Percentiles rank a stretch among this genome's conserved stretches.
phyloP scores from a whole-genome alignment of 2,888 invertebrate species.

The Aquatica leii region DNA sequence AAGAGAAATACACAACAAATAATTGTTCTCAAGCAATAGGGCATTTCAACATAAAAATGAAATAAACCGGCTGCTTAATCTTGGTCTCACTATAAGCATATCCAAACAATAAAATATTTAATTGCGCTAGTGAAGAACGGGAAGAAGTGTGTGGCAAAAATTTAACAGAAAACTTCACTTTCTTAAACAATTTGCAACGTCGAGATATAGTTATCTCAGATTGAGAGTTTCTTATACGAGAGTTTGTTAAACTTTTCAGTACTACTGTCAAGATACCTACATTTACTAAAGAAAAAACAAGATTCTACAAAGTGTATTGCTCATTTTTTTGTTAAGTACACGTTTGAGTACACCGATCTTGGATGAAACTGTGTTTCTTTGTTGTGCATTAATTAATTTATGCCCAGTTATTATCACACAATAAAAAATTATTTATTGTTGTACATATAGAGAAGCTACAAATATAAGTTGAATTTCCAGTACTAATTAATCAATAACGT shows the following conservation, averaged over 20 bases:
- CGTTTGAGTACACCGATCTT: no score
- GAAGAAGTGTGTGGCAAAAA: slow-evolving; percentile 26
- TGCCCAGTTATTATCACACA: no score
- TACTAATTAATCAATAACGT: no score
- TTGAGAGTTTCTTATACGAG: slow-evolving; percentile 14
- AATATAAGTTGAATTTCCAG: no score
- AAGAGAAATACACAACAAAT: no score
- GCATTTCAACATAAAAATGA: no score
- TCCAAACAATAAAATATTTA: slow-evolving; percentile 28
- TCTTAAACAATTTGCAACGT: slow-evolving; percentile 18
- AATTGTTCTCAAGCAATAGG: no score
- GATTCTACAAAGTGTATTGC: neutral
- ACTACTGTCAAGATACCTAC: slow-evolving; percentile 5
- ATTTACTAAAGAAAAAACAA: slow-evolving; percentile 22
- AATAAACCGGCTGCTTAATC: slow-evolving; percentile 18
- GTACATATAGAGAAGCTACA: no score
- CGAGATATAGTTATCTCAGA: slow-evolving; percentile 19
- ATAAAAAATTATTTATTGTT: no score
- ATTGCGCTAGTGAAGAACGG: slow-evolving; percentile 30
- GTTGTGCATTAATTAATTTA: no score
- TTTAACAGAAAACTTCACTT: slow-evolving; percentile 8
- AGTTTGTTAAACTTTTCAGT: neutral
- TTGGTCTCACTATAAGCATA: slow-evolving; percentile 33
- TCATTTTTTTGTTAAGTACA: no score
- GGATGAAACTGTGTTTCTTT: no score